Evolutionary conservation across 2,113 vertebrate genomes (phyloP).

Genomic region (Dicrurus megarhynchus): DNA sequence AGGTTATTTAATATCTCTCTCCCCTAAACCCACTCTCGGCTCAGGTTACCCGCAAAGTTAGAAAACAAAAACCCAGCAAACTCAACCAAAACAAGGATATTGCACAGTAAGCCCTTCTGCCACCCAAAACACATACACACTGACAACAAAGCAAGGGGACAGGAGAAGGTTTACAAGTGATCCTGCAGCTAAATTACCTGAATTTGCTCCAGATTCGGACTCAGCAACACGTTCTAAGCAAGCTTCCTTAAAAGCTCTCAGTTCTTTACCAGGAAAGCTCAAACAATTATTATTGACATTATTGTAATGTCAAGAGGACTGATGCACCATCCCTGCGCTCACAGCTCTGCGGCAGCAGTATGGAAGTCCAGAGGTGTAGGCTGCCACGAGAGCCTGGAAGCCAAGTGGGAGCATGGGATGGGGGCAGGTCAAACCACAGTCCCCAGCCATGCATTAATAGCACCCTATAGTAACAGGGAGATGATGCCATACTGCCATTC

Average conservation of each 20-base stretch:
- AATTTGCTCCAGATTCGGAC: not conserved
- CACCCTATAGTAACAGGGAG: not conserved
- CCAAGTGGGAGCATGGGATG: not conserved
- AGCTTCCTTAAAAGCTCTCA: not conserved
- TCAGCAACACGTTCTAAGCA: not conserved
- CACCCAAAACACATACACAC: not conserved
- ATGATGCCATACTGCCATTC: not conserved
- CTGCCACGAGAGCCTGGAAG: not conserved
- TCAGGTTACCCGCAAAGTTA: not conserved
- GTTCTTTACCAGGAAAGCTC: not conserved
- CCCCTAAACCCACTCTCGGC: not conserved
- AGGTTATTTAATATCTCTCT: not conserved
- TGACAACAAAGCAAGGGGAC: not conserved
- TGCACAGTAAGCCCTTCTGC: not conserved
- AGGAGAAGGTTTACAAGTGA: not conserved
- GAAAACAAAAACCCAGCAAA: not conserved
- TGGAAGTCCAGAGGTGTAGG: rapidly evolving
- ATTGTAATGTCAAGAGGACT: not conserved
- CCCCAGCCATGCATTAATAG: not conserved
- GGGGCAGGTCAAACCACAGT: not conserved
- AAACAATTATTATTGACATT: not conserved
- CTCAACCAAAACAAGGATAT: not conserved
- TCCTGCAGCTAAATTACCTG: not conserved
- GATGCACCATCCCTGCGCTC: not conserved
- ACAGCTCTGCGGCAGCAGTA: rapidly evolving